Evolutionary conservation across 2,888 invertebrate genomes (phyloP).

Genomic region (Ophonus ardosiacus): DNA sequence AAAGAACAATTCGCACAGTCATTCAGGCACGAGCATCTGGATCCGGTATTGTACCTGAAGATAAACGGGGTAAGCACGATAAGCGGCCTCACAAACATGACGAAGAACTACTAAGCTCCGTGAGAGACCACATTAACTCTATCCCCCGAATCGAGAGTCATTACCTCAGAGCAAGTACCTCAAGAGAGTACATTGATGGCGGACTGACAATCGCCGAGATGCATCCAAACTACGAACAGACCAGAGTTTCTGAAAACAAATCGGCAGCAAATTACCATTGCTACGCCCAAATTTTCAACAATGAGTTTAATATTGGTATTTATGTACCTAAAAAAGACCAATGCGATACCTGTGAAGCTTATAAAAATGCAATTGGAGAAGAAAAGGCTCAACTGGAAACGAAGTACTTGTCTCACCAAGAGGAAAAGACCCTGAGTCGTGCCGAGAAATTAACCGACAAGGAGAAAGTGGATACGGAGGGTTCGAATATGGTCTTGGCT

Average conservation of each 20-base stretch:
- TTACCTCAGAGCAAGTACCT: not conserved
- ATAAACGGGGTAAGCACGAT: constrained; percentile 8
- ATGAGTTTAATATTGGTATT: not conserved
- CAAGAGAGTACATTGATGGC: not conserved
- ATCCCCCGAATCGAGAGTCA: constrained; percentile 13
- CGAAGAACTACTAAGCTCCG: not conserved
- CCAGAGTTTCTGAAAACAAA: not conserved
- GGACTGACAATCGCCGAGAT: not conserved
- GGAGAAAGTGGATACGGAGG: not conserved
- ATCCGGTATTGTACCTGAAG: constrained; percentile 2
- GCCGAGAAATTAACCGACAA: not conserved
- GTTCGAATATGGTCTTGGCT: not conserved
- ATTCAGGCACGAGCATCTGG: not conserved
- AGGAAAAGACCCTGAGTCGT: not conserved
- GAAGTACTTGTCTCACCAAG: not conserved
- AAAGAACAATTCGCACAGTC: constrained; percentile 19
- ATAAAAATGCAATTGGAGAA: not conserved
- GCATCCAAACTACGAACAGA: not conserved
- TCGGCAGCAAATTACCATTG: not conserved
- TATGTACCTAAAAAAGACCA: constrained; percentile 10
- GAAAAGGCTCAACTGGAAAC: not conserved
- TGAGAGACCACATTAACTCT: constrained; percentile 18
- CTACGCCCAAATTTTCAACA: not conserved
- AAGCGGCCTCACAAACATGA: not conserved
- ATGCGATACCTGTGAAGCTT: not conserved